Evolutionary conservation across 92 coral and sea anemone species (phyloP).

Genomic region (Scolanthus callimorphus): DNA sequence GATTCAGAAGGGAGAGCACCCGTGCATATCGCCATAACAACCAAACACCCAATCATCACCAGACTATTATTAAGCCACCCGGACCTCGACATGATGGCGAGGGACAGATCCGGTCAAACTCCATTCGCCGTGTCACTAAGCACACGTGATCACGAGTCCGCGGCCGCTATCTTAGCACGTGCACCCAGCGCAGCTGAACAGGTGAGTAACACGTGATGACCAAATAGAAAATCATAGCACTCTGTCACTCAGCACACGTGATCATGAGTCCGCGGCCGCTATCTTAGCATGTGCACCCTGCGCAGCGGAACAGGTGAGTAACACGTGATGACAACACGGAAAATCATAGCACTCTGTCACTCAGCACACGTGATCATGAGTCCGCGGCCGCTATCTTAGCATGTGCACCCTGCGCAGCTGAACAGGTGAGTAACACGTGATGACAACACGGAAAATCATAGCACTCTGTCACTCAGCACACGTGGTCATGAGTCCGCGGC

Average conservation of each 20-base stretch:
- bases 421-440: conserved; percentile 54
- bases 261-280: conserved; percentile 88
- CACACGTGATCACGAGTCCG: conserved; percentile 89
- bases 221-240: conserved; percentile 95
- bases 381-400: conserved; percentile 90
- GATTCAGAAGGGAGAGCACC: conserved; percentile 94
- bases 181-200: conserved; percentile 97
- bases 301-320: conserved; percentile 90
- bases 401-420: conserved; percentile 96
- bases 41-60: conserved; percentile 88
- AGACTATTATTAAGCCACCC: conserved; percentile 90
- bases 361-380: conserved; percentile 81
- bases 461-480: conserved; percentile 87
- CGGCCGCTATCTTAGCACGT: conserved; percentile 84
- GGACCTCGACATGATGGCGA: conserved; percentile 78
- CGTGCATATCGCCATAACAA: conserved; percentile 80
- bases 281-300: conserved; percentile 91
- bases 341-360: conserved; percentile 91
- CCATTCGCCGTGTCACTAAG: conserved; percentile 93
- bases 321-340: conserved; percentile 16
- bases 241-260: conserved; percentile 82
- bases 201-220: conserved; percentile 34
- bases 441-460: conserved; percentile 75
- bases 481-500: conserved; percentile 91
- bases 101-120: conserved; percentile 94